Base-by-base conservation (phyloP, 1,140 invertebrate genomes). In the Plutomurus gul region DNA sequence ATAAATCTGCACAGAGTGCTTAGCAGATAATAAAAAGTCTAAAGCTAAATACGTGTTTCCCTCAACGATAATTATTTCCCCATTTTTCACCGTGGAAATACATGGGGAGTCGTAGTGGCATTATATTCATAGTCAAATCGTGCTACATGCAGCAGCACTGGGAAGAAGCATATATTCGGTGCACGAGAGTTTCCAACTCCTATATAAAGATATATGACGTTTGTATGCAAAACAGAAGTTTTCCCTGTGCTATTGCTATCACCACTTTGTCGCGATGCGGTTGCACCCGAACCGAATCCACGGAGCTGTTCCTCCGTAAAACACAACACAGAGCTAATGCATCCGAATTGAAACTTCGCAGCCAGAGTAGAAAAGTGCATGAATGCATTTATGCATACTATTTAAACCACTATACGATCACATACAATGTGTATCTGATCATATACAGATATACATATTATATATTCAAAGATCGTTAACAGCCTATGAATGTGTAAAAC, bases 31-130 rank as follows among this genome's bases (percentile, higher is more conserved):
- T 65, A 65, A 65, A 65, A 65, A 65, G 56, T 51, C 56, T 65
- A 65, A 65, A 65, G 56, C 56, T 65, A 65, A 65, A 65, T 65
- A 65, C 56, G 56, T 65, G 56, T 65, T 65, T 65, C 56, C 56
- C 56, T 65, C 56, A 65, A 65, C 56, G 56, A 65, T 56, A 77
- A 77, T 77, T 77, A 77, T 77, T 77, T 77, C 39, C 40, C 75
- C 75, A 77, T 77, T 77, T 77, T 77, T 77, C 75, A 77, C 56
- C 56, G 22, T 65, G 18, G 56, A 65, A 65, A 36, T 33, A 30
- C 27, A 33, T 30, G 36, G 56, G 10, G 11, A 65, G 25, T 65
- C 30, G 36, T 65, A 65, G 25, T 65, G 13, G 36, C 36, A 65
- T 65, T 65, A 65, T 65, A 65, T 65, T 65, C 56, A 65, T 65